Conservation (phyloP, 2,113 vertebrate species). For the Crotalus viridis region DNA sequence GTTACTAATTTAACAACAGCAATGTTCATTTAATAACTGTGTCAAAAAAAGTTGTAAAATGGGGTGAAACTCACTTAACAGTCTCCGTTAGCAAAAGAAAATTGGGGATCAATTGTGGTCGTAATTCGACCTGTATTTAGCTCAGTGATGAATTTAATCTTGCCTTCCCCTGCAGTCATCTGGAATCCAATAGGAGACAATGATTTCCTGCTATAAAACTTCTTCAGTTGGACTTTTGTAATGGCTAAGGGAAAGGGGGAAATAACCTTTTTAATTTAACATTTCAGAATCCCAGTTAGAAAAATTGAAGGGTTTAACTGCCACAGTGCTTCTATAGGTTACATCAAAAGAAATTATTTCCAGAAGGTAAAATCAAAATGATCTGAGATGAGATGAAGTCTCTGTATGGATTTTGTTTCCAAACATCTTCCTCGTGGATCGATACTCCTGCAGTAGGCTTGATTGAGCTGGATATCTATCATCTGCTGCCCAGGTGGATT, state of each 20-base stretch:
- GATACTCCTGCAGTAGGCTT: neutral
- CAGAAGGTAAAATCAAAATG: neutral
- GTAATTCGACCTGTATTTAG: neutral
- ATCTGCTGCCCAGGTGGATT: neutral
- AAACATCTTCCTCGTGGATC: neutral
- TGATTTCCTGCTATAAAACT: neutral
- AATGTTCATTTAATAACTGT: neutral
- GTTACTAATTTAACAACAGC: neutral
- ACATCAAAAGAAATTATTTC: neutral
- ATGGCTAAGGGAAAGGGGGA: slow-evolving; percentile 5
- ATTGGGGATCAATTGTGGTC: neutral
- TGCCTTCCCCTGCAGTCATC: neutral
- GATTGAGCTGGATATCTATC: neutral
- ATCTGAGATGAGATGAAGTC: slow-evolving; percentile 5
- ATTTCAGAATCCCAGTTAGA: neutral
- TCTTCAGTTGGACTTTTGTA: neutral
- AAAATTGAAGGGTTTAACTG: neutral
- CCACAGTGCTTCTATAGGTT: neutral
- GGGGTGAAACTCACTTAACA: neutral
- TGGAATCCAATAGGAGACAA: neutral
- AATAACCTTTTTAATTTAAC: neutral
- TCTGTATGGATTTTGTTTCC: neutral
- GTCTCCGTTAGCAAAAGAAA: neutral
- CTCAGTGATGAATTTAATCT: slow-evolving; percentile 4
- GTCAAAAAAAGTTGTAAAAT: neutral